Percentiles rank a stretch among this genome's conserved stretches.
These are phyloP conservation scores for Amyelois transitella DNA, from an alignment of 1,140 invertebrate species.

Conservation along the genomic window DNA sequence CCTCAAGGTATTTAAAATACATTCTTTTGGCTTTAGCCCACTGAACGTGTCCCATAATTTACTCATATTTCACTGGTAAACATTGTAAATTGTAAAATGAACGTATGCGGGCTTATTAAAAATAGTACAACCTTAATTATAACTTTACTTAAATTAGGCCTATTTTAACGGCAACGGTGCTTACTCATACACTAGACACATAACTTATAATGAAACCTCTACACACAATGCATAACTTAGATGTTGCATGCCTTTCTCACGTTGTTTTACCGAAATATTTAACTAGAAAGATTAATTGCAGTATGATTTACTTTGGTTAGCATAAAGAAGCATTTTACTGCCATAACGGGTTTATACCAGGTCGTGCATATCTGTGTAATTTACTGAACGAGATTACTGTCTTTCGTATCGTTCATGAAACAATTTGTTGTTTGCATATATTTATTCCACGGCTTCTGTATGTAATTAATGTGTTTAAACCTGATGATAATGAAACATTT, in stretches of 20 bases:
- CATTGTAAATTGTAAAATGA: background rate
- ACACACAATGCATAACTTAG: background rate
- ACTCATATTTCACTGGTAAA: too few species aligned
- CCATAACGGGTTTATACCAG: conserved; percentile 13
- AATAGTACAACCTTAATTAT: background rate
- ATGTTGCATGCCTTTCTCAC: background rate
- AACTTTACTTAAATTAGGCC: background rate
- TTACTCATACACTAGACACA: too few species aligned
- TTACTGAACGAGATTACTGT: conserved; percentile 9
- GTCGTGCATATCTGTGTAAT: conserved; percentile 14
- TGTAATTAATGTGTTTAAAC: background rate
- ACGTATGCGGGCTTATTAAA: background rate
- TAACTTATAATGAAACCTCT: too few species aligned
- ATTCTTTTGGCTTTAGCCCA: too few species aligned
- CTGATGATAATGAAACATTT: too few species aligned
- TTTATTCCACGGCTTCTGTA: background rate
- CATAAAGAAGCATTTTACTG: background rate
- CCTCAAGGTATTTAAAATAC: too few species aligned
- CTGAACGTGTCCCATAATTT: too few species aligned
- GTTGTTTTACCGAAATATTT: background rate
- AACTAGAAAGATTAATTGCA: background rate
- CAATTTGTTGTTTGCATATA: conserved; percentile 10
- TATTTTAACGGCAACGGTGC: too few species aligned
- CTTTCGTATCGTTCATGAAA: conserved; percentile 10
- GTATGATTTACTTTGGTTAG: background rate